Evolutionary conservation across 2,797 vertebrate species (phyloP).

Genomic region (Adelosebastes latens): DNA sequence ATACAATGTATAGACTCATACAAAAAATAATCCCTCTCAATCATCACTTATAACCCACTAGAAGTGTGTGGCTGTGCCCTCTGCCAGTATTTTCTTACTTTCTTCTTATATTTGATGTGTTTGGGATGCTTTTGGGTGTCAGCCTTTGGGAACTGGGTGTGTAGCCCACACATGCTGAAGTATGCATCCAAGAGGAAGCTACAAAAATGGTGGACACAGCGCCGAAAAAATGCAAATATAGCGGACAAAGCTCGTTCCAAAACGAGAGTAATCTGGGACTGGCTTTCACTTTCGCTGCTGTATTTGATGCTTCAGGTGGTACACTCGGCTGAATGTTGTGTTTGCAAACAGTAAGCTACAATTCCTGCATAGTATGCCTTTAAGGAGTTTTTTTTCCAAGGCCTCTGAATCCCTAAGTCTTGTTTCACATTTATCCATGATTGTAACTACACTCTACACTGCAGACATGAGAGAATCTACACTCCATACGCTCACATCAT

Average conservation of each 20-base stretch:
- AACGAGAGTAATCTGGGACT: background rate
- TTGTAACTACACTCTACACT: slow-evolving; percentile 17
- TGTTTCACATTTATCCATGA: slow-evolving; percentile 16
- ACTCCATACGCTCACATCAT: background rate
- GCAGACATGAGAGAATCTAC: background rate
- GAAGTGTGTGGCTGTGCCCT: too few relatives aligned
- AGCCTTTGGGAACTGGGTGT: too few relatives aligned
- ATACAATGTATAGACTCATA: too few relatives aligned
- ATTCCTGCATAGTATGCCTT: background rate
- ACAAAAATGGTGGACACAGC: background rate
- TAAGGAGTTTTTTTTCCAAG: slow-evolving; percentile 5
- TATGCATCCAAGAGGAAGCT: background rate
- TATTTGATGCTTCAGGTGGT: background rate
- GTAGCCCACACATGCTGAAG: too few relatives aligned
- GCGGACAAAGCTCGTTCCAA: background rate
- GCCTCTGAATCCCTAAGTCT: slow-evolving; percentile 10
- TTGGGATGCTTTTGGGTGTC: too few relatives aligned
- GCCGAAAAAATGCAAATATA: background rate
- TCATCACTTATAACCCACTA: too few relatives aligned
- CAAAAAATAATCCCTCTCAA: too few relatives aligned
- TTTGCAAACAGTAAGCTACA: background rate
- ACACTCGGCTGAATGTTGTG: background rate
- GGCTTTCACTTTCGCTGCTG: background rate
- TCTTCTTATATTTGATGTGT: too few relatives aligned
- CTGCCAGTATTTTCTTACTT: too few relatives aligned